Percentiles rank a stretch among this genome's conserved stretches.
Conservation (phyloP, 2,113 vertebrate species). For the Pseudopodoces humilis region DNA sequence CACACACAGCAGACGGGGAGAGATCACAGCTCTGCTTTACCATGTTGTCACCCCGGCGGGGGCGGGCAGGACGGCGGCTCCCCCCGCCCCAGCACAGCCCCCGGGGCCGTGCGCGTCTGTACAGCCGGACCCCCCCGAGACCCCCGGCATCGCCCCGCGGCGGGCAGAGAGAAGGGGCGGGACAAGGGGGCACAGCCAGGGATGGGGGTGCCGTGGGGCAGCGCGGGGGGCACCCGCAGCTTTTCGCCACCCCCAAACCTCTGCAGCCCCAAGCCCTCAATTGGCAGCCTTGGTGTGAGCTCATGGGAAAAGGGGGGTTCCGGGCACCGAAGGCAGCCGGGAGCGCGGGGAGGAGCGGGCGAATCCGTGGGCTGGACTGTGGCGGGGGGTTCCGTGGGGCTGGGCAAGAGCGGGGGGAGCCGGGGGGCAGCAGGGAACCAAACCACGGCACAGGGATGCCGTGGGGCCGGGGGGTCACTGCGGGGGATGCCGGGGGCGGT, state of each 20-base stretch:
- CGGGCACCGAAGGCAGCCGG: background rate
- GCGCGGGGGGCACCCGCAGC: background rate
- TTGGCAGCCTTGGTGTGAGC: background rate
- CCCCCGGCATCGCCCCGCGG: background rate
- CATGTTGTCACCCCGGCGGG: background rate
- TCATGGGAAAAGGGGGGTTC: background rate
- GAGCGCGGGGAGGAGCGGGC: too few relatives aligned
- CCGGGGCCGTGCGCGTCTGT: background rate
- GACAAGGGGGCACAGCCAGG: background rate
- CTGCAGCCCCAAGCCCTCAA: background rate
- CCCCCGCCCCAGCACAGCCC: background rate
- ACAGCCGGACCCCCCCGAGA: background rate
- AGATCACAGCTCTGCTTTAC: slow-evolving; percentile 62
- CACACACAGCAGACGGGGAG: slow-evolving; percentile 20
- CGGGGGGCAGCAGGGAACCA: background rate
- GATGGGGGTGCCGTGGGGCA: background rate
- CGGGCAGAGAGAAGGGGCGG: background rate
- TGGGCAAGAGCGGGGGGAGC: background rate
- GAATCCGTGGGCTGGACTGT: background rate
- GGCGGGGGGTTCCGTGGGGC: background rate
- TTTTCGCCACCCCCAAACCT: background rate
- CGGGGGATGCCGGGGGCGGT: background rate
- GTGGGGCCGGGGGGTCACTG: background rate
- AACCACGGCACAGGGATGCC: background rate
- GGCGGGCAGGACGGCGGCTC: background rate